Evolutionary conservation across 2,888 invertebrate species (phyloP), one percentile per base, ranked within the genome.

Genomic region (Slavum lentiscoides): DNA sequence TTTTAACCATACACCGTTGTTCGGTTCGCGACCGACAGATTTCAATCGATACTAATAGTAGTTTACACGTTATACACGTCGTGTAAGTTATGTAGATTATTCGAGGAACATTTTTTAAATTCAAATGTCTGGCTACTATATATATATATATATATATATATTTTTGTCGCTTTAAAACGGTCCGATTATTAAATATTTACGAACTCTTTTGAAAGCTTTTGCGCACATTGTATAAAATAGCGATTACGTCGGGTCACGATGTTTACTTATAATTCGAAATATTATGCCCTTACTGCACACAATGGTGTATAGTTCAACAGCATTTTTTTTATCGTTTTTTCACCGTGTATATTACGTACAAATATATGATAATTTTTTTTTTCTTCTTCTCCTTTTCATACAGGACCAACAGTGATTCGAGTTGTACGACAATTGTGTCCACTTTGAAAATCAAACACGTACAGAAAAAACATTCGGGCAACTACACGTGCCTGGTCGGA

Each of bases 401-500:
- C 87, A 89, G 89, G 83, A 88, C 88, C 84, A 89, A 89, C 85
- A 86, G 87, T 74, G 88, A 86, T 83, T 85, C 85, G 82, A 87
- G 87, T 82, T 84, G 86, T 75, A 86, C 86, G 82, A 86, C 86
- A 82, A 86, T 87, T 82, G 86, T 88, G 82, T 89, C 89, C 82
- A 89, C 89, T 58, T 86, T 90, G 84, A 87, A 88, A 82, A 87
- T 90, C 82, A 88, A 88, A 83, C 89, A 88, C 84, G 88, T 90
- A 59, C 88, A 88, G 84, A 89, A 89, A 83, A 87, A 87, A 76
- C 89, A 90, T 85, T 89, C 89, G 53, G 90, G 90, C 81, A 90
- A 90, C 86, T 90, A 90, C 86, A 90, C 89, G 83, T 90, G 90
- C 85, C 85, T 87, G 76, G 88, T 88, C 53, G 87, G 87, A 80